Conservation (phyloP, 2,888 invertebrate genomes). For the Lapara coniferarum region DNA sequence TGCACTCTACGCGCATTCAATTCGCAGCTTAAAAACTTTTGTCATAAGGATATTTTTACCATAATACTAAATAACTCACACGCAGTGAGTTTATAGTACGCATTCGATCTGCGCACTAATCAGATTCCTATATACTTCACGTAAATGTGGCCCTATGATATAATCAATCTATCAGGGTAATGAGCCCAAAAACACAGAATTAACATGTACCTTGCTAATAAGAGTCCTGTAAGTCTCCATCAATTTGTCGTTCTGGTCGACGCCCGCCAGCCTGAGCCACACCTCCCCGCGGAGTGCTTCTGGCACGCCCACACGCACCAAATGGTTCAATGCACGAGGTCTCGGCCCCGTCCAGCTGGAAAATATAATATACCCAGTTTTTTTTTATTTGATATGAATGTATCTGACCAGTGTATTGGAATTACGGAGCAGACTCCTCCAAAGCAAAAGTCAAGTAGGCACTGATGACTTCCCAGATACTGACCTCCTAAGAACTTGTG, state of each 20-base stretch:
- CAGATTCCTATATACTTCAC: too few relatives aligned
- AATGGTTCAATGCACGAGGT: slow-evolving; percentile 91
- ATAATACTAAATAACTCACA: too few relatives aligned
- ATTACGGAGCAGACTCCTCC: background rate
- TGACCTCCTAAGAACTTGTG: slow-evolving; percentile 91
- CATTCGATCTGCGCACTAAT: too few relatives aligned
- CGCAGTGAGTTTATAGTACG: too few relatives aligned
- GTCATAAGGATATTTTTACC: too few relatives aligned
- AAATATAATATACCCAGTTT: background rate
- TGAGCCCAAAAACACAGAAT: background rate
- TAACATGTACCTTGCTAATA: slow-evolving; percentile 89
- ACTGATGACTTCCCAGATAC: background rate
- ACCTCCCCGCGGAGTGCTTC: slow-evolving; percentile 98
- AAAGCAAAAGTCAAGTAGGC: background rate
- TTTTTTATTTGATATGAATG: background rate
- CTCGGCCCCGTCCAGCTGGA: slow-evolving; percentile 85
- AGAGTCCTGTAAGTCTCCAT: slow-evolving; percentile 96
- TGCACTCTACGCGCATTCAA: too few relatives aligned
- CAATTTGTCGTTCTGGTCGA: slow-evolving; percentile 91
- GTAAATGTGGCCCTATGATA: too few relatives aligned
- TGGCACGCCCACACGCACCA: slow-evolving; percentile 95
- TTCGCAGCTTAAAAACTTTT: too few relatives aligned
- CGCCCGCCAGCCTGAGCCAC: slow-evolving; percentile 97
- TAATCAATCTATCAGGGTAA: too few relatives aligned
- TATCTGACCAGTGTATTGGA: background rate